A percentile compares a stretch with the other conserved stretches of the same genome.
Evolutionary conservation across 2,113 vertebrate species (phyloP).

Genomic region (Rhynchomys soricoides): DNA sequence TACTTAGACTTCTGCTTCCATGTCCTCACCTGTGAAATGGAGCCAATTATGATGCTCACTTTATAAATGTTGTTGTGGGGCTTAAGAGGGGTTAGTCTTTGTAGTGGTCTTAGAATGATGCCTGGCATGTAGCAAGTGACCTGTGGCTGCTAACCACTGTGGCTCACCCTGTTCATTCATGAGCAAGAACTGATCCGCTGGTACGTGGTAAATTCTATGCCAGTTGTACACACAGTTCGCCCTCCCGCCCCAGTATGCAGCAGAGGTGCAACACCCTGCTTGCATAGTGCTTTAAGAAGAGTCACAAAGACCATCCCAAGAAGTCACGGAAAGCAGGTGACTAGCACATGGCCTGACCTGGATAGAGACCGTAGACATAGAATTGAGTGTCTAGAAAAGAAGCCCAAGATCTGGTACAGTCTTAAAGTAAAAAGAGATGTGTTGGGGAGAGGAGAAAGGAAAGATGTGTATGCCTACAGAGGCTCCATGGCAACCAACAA

Average conservation of each 20-base stretch:
- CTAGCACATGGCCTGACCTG: neutral
- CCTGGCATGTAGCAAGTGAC: neutral
- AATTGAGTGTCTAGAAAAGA: neutral
- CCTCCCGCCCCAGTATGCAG: neutral
- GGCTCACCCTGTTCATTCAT: neutral
- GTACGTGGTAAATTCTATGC: too few species aligned
- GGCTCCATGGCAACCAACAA: neutral
- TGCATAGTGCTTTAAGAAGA: neutral
- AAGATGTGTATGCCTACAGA: too few species aligned
- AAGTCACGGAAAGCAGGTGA: neutral
- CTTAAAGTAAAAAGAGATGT: neutral
- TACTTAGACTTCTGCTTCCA: neutral
- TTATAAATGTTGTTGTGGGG: neutral
- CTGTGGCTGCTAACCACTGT: neutral
- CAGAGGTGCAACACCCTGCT: neutral
- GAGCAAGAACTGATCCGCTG: neutral
- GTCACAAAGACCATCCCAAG: neutral
- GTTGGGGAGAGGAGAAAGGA: accelerated
- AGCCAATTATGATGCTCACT: neutral
- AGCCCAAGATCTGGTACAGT: neutral
- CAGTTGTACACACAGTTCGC: neutral
- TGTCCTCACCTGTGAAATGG: neutral
- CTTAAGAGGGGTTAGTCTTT: neutral
- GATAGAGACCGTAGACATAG: neutral
- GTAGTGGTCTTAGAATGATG: neutral